phyloP scores from a whole-genome alignment of 2,113 vertebrate species.

The Murina feae region DNA sequence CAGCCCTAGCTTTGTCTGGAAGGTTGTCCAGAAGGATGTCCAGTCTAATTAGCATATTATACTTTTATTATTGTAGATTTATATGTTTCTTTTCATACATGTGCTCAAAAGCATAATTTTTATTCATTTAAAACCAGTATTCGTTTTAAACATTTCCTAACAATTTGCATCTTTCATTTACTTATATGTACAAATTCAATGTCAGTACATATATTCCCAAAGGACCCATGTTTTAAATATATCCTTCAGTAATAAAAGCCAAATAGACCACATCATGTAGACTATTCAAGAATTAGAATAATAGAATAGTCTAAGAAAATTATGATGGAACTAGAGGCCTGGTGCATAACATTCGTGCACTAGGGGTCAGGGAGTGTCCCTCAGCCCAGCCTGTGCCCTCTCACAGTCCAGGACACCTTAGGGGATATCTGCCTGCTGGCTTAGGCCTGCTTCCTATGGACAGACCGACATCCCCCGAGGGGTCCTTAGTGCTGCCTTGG shows the following conservation, averaged over 20 bases:
- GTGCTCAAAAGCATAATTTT: neutral
- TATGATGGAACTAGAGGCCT: neutral
- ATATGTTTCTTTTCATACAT: neutral
- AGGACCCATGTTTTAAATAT: neutral
- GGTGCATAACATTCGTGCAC: no score
- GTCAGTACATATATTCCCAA: neutral
- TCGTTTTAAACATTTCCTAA: neutral
- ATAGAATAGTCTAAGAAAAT: neutral
- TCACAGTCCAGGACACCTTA: no score
- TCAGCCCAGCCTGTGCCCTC: no score
- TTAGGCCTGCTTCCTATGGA: no score
- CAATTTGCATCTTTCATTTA: neutral
- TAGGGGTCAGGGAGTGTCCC: no score
- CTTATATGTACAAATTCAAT: neutral
- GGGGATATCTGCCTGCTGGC: no score
- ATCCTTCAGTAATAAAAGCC: constrained; percentile 31
- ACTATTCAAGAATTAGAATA: constrained; percentile 1
- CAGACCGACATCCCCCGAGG: no score
- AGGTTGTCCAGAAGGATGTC: no score
- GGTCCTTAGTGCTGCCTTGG: no score
- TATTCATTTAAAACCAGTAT: constrained; percentile 8
- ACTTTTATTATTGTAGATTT: no score
- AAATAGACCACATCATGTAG: neutral
- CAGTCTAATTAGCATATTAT: no score
- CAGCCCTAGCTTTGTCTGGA: no score